phyloP scores from a whole-genome alignment of 64 coral and sea anemone species.

The Hydrozoanthus tunicans region DNA sequence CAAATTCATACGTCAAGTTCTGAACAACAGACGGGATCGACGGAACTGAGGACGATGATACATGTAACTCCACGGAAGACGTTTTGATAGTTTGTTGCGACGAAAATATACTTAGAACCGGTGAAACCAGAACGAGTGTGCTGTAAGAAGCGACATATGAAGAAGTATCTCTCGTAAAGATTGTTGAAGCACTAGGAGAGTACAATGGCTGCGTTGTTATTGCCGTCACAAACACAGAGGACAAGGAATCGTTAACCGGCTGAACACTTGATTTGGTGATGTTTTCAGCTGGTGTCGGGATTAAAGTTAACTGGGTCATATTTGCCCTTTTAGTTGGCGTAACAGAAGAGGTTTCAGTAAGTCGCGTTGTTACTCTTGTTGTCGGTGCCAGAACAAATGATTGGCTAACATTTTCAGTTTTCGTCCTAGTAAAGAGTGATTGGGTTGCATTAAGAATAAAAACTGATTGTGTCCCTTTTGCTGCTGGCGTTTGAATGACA shows the following conservation, averaged over 20 bases:
- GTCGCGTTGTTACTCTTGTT: neutral
- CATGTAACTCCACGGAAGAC: neutral
- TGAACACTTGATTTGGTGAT: slow-evolving; percentile 3
- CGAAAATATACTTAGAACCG: neutral
- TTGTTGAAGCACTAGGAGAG: neutral
- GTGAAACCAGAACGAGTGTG: neutral
- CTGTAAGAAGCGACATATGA: neutral
- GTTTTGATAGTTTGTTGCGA: neutral
- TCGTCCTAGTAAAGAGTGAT: no score
- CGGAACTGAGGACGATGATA: slow-evolving; percentile 1
- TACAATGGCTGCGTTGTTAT: neutral
- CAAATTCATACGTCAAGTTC: slow-evolving; percentile 37
- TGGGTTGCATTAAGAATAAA: neutral
- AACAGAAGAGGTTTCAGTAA: neutral
- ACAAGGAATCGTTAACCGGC: neutral
- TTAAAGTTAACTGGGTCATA: neutral
- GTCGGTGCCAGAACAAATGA: neutral
- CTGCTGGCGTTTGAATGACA: slow-evolving; percentile 18
- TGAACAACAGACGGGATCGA: neutral
- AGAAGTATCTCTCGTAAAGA: neutral
- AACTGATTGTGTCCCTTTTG: neutral
- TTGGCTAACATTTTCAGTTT: no score
- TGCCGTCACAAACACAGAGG: neutral
- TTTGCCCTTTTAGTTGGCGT: neutral
- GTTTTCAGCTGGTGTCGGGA: neutral